Evolutionary conservation across 2,888 invertebrate genomes (phyloP).

Genomic region (Patella depressa): DNA sequence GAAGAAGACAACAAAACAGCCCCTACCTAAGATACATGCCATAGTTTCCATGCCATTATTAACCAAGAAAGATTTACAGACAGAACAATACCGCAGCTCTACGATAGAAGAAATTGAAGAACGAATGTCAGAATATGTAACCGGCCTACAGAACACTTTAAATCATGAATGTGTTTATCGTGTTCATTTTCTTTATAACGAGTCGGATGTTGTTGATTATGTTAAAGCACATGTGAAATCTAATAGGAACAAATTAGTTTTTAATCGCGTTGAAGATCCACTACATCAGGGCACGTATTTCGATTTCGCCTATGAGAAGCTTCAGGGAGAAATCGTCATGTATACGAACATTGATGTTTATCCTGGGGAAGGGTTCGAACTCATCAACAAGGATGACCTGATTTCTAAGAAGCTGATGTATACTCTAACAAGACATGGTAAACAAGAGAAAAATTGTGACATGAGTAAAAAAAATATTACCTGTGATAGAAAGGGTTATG

Average conservation of each 20-base stretch:
- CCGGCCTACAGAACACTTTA: constrained; percentile 11
- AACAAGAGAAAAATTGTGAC: constrained; percentile 16
- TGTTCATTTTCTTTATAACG: constrained; percentile 20
- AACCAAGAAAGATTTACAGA: no score
- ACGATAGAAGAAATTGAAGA: no score
- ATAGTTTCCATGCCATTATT: no score
- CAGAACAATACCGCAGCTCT: no score
- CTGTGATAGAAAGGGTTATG: neutral
- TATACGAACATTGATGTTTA: constrained; percentile 18
- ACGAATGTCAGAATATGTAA: constrained; percentile 17
- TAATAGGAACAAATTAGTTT: no score
- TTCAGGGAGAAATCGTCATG: constrained; percentile 17
- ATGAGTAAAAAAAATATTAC: neutral
- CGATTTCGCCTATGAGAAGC: constrained; percentile 12
- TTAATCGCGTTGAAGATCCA: no score
- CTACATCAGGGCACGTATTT: neutral
- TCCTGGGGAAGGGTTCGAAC: constrained; percentile 20
- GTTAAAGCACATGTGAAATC: neutral
- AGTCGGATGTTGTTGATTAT: neutral
- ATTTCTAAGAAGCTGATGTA: constrained; percentile 16
- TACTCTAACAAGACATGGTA: constrained; percentile 19
- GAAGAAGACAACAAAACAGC: no score
- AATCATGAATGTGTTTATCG: constrained; percentile 7
- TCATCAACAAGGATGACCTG: neutral
- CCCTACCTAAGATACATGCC: no score